phyloP scores from a whole-genome alignment of 2,113 vertebrate species.

The Dendrocopos noguchii region DNA sequence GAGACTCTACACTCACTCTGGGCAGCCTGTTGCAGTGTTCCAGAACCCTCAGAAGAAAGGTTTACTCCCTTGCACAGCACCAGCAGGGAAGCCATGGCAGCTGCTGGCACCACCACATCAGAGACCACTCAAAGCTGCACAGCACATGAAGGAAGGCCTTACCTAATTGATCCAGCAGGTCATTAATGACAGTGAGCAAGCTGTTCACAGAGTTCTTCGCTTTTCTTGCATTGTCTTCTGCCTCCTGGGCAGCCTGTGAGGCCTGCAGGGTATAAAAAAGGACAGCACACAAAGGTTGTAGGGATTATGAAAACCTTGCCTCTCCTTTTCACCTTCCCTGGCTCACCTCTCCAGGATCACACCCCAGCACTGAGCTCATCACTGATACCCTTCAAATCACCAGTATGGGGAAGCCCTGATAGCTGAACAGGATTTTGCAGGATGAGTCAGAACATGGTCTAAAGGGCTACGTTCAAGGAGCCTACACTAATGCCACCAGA shows the following conservation, averaged over 20 bases:
- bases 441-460: background rate
- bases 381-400: background rate
- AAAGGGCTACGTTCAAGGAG: background rate
- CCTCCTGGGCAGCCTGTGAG: constrained; percentile 90
- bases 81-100: background rate
- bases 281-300: background rate
- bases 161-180: constrained; percentile 90
- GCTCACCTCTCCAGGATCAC: background rate
- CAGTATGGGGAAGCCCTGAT: background rate
- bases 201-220: constrained; percentile 90
- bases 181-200: constrained; percentile 85
- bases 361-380: background rate
- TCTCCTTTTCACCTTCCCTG: background rate
- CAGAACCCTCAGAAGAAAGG: background rate
- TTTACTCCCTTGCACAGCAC: background rate
- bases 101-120: background rate
- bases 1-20: too few relatives aligned
- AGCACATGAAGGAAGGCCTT: background rate
- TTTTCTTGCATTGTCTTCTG: constrained; percentile 93
- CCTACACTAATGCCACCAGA: background rate
- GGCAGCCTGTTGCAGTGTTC: background rate
- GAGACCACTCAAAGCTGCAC: background rate
- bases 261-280: constrained; percentile 74
- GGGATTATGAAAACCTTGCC: background rate
- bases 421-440: background rate